phyloP scores from a whole-genome alignment of 2,113 vertebrate genomes.

The Pomatorhinus ruficollis region DNA sequence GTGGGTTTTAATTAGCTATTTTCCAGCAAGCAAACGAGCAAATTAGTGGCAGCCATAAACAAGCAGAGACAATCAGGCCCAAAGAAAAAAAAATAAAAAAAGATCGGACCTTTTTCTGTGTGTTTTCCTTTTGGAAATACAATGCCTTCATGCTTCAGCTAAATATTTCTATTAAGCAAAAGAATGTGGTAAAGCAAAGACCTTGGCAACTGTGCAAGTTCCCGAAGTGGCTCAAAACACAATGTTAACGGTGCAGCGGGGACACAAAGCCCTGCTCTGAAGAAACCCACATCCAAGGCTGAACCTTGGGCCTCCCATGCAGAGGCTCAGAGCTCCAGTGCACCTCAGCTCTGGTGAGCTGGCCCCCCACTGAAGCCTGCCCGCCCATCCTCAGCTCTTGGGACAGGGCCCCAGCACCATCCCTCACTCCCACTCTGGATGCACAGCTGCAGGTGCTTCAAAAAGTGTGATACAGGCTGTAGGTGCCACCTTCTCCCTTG shows the following conservation, averaged over 20 bases:
- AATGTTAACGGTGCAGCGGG: neutral
- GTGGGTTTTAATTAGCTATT: conserved; percentile 99
- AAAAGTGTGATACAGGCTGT: neutral
- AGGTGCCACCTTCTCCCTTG: neutral
- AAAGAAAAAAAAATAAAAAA: conserved; percentile 72
- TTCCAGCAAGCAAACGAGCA: conserved; percentile 96
- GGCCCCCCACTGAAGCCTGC: neutral
- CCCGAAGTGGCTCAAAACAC: neutral
- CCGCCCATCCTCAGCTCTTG: neutral
- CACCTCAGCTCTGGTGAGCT: accelerated
- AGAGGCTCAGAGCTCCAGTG: neutral
- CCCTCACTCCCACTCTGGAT: too few species aligned
- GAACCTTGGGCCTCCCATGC: accelerated
- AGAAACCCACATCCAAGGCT: neutral
- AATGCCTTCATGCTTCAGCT: conserved; percentile 37
- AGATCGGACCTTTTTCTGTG: conserved; percentile 64
- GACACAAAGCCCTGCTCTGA: neutral
- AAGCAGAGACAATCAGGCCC: conserved; percentile 89
- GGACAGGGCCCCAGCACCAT: neutral
- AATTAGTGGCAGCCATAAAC: conserved; percentile 95
- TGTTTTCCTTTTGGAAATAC: conserved; percentile 54
- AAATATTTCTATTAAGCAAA: conserved; percentile 61
- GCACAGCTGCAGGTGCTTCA: accelerated
- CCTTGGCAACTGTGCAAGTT: neutral
- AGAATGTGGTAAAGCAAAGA: conserved; percentile 24